Conservation (phyloP, 2,797 vertebrate genomes). For the Sebastolobus altivelis region DNA sequence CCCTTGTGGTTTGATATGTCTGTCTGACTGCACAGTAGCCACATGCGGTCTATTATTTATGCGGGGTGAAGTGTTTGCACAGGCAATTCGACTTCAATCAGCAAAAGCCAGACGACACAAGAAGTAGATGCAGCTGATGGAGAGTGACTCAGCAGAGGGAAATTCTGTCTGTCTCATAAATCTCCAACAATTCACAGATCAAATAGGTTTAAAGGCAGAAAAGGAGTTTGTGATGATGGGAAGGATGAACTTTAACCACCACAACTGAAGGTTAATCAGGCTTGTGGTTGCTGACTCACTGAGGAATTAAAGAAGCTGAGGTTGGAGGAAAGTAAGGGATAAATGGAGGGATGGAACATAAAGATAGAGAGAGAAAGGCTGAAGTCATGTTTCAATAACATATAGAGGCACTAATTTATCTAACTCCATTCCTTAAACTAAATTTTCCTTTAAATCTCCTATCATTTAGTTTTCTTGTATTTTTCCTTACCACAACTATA, state of each 20-base stretch:
- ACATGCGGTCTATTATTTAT: slow-evolving; percentile 9
- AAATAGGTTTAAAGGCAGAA: not conserved
- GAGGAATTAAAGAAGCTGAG: slow-evolving; percentile 7
- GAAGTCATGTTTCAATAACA: not conserved
- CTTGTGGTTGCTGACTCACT: slow-evolving; percentile 40
- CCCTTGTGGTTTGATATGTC: slow-evolving; percentile 8
- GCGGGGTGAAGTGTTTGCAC: slow-evolving; percentile 30
- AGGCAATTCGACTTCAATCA: slow-evolving; percentile 7
- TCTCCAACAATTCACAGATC: not conserved
- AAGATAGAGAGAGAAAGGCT: not conserved
- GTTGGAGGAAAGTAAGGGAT: slow-evolving; percentile 3
- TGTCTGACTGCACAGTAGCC: slow-evolving; percentile 24
- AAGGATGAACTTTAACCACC: slow-evolving; percentile 20
- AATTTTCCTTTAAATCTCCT: not conserved
- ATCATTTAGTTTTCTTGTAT: not conserved
- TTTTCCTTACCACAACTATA: not conserved
- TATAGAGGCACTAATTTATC: not conserved
- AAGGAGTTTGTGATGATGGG: slow-evolving; percentile 1
- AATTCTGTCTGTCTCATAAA: slow-evolving; percentile 24
- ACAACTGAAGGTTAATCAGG: slow-evolving; percentile 15
- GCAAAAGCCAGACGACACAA: slow-evolving; percentile 23
- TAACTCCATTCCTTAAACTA: not conserved
- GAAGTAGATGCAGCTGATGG: slow-evolving; percentile 9
- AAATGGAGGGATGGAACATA: slow-evolving; percentile 2
- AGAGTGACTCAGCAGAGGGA: slow-evolving; percentile 45